Percentiles rank a stretch among this genome's conserved stretches.
Conservation (phyloP, 2,797 vertebrate species). For the Pogonophryne albipinna region DNA sequence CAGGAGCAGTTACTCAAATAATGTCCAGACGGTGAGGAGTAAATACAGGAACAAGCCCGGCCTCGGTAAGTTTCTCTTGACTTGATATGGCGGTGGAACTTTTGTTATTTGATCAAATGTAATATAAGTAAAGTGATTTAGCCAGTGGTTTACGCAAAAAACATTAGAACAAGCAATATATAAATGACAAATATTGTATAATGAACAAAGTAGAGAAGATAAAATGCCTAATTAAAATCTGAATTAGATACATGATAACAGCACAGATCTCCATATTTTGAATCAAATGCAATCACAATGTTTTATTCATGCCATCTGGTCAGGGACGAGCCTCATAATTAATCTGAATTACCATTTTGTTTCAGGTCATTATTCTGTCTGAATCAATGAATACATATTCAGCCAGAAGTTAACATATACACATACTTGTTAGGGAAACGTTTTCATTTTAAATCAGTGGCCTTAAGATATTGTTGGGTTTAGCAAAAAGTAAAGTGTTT, state of each 20-base stretch:
- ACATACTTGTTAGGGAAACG: neutral
- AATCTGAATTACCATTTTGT: slow-evolving; percentile 1
- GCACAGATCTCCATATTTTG: neutral
- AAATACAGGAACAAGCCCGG: slow-evolving; percentile 37
- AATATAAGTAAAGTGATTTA: neutral
- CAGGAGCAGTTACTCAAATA: slow-evolving; percentile 30
- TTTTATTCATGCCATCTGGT: slow-evolving; percentile 12
- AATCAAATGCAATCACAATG: neutral
- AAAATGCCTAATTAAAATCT: neutral
- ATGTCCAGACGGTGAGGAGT: slow-evolving; percentile 48
- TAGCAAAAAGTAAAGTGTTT: no score
- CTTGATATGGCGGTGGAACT: neutral
- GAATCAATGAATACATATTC: neutral
- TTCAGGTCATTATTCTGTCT: slow-evolving; percentile 11
- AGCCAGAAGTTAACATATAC: neutral
- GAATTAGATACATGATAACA: neutral
- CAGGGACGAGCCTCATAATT: neutral
- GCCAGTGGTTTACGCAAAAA: neutral
- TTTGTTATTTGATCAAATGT: neutral
- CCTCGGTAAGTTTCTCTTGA: slow-evolving; percentile 65
- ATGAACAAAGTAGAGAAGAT: neutral
- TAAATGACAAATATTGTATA: neutral
- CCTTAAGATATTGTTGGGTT: neutral
- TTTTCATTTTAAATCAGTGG: neutral
- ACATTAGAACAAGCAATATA: neutral